A percentile compares a stretch with the other conserved stretches of the same genome.
phyloP scores from a whole-genome alignment of 2,888 invertebrate species.

The Archaeoteleia sp. region DNA sequence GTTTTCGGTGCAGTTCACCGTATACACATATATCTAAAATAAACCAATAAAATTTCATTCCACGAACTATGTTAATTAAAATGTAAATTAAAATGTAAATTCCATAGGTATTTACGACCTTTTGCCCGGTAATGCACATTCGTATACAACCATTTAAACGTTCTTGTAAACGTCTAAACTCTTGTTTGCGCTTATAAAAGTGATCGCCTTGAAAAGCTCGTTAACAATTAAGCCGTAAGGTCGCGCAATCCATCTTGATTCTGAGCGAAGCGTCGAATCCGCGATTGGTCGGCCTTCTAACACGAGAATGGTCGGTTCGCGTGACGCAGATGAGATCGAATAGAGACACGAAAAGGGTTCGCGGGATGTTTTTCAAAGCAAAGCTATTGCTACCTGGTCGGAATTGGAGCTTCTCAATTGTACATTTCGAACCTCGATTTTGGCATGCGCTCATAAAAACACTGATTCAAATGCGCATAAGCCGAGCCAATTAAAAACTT shows the following conservation, averaged over 20 bases:
- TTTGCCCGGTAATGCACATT: too few species aligned
- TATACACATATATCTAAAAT: too few species aligned
- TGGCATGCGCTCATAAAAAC: too few species aligned
- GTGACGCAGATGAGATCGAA: slow-evolving; percentile 22
- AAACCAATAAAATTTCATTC: too few species aligned
- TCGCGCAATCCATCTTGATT: slow-evolving; percentile 32
- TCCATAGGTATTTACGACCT: too few species aligned
- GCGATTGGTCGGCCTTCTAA: slow-evolving; percentile 26
- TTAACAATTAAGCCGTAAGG: slow-evolving; percentile 35
- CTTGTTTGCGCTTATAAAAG: slow-evolving; percentile 10
- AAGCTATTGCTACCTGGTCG: not conserved
- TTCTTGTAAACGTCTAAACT: too few species aligned
- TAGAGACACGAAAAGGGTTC: slow-evolving; percentile 14
- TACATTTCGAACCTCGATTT: not conserved
- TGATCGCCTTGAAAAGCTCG: slow-evolving; percentile 19
- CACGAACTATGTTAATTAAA: too few species aligned
- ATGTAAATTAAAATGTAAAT: too few species aligned
- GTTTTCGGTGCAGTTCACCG: too few species aligned
- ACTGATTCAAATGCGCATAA: slow-evolving; percentile 13
- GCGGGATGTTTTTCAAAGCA: not conserved
- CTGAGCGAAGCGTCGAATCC: slow-evolving; percentile 10
- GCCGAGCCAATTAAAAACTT: slow-evolving; percentile 30
- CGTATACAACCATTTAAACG: too few species aligned
- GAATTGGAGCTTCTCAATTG: too few species aligned
- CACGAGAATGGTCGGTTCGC: slow-evolving; percentile 23